These are phyloP conservation scores for Amblyteles armatorius DNA, from an alignment of 2,888 invertebrate species.

Conservation along the genomic window DNA sequence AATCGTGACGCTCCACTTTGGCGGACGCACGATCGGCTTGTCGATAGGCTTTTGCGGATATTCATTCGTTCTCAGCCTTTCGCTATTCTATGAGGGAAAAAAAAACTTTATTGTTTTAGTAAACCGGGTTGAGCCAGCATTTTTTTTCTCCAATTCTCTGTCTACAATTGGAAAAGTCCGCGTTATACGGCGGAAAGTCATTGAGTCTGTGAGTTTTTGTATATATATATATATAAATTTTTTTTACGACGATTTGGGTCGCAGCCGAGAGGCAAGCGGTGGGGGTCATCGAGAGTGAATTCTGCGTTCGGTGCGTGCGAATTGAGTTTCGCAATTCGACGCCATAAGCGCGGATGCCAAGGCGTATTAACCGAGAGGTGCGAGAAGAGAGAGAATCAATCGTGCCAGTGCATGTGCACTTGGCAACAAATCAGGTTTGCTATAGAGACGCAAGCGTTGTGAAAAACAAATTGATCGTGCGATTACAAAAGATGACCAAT, in stretches of 20 bases:
- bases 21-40: background rate
- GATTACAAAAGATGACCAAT: background rate
- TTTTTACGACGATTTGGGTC: background rate
- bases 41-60: background rate
- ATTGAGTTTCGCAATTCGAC: constrained; percentile 18
- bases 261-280: background rate
- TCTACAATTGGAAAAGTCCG: constrained; percentile 3
- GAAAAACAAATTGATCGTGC: constrained; percentile 1
- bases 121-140: background rate
- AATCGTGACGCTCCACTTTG: constrained; percentile 14
- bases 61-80: background rate
- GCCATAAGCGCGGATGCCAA: background rate
- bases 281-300: constrained; percentile 2
- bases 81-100: background rate
- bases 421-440: constrained; percentile 2
- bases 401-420: constrained; percentile 18
- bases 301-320: constrained; percentile 3
- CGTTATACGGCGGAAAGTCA: background rate
- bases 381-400: background rate
- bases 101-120: background rate
- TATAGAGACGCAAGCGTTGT: background rate
- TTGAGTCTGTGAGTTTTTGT: constrained; percentile 2
- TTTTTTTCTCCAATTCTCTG: background rate
- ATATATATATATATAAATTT: background rate
- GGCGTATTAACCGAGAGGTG: background rate